Evolutionary conservation across 1,140 invertebrate species (phyloP), one percentile per base, ranked within the genome.

Genomic region (Leptinotarsa undecemlineata): DNA sequence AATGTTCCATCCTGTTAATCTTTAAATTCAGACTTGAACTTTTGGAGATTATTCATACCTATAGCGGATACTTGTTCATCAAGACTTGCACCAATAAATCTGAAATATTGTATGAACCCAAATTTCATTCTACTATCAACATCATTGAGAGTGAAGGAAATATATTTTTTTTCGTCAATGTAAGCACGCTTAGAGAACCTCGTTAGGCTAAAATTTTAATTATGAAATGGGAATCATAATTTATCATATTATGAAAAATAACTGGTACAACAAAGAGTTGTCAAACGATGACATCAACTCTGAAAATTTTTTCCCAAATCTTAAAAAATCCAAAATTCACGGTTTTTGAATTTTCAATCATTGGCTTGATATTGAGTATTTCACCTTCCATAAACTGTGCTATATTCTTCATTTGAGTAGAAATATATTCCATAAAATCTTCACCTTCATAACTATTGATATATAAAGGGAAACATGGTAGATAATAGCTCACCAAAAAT

Each of bases 21-120:
- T 47, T 66, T 3, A 67, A 74, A 74, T 70, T 74, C 68, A 71
- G 6, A n/a, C 47, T 66, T 74, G 1, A 71, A 61, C 47, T 76
- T 21, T 15, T 48, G 21, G 71, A 76, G 51, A 62, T 66, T 48
- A 11, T 74, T n/a, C 20, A 69, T 63, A 48, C 26, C 2, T 60
- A 51, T 15, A 51, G 11, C 4, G 17, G 26, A 67, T 47, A 48
- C 14, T 11, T 48, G 19, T 48, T 48, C 17, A 71, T 71, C 70
- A 3, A 62, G 33, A 48, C 20, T 23, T 8, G 48, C 51, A 11
- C 48, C 17, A 48, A 60, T 62, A n/a, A 51, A 51, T 51, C 17
- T n/a, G 17, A 15, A 51, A 51, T 5, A 26, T 26, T 51, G 1
- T 51, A 17, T 51, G 4, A 51, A 51, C 17, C 48, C 0, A 51